A percentile compares a stretch with the other conserved stretches of the same genome.
phyloP scores from a whole-genome alignment of 2,113 vertebrate species.

The Clarias macrocephalus region DNA sequence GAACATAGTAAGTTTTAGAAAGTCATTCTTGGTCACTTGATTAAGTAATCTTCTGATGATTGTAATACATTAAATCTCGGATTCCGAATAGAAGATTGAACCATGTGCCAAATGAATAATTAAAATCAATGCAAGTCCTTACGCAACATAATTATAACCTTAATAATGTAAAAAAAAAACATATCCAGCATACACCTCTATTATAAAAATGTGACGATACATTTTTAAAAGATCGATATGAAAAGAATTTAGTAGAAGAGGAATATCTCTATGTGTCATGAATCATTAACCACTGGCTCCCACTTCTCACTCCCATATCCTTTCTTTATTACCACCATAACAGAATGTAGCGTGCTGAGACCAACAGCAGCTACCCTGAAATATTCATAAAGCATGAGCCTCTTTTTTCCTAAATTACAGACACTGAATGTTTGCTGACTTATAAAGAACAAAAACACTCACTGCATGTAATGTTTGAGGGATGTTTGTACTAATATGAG shows the following conservation, averaged over 20 bases:
- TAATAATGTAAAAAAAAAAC: background rate
- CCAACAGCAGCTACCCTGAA: background rate
- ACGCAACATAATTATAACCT: background rate
- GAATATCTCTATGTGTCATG: background rate
- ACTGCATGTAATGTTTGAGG: slow-evolving; percentile 10
- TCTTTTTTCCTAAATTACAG: slow-evolving; percentile 27
- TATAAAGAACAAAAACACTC: background rate
- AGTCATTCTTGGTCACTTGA: background rate
- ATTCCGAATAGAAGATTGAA: background rate
- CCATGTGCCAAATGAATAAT: background rate
- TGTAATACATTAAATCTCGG: background rate
- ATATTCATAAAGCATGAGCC: slow-evolving; percentile 30
- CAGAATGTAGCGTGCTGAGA: slow-evolving; percentile 19
- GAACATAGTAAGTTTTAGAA: background rate
- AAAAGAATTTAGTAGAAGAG: background rate
- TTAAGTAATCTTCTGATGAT: background rate
- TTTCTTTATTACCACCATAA: slow-evolving; percentile 8
- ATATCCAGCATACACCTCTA: background rate
- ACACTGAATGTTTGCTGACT: slow-evolving; percentile 23
- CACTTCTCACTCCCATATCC: background rate
- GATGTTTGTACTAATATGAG: slow-evolving; percentile 20
- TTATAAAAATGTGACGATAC: background rate
- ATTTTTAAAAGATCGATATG: background rate
- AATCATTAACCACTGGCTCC: background rate
- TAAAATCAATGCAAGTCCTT: background rate